phyloP scores from a whole-genome alignment of 2,888 invertebrate genomes.

The Drosophila paramelanica region DNA sequence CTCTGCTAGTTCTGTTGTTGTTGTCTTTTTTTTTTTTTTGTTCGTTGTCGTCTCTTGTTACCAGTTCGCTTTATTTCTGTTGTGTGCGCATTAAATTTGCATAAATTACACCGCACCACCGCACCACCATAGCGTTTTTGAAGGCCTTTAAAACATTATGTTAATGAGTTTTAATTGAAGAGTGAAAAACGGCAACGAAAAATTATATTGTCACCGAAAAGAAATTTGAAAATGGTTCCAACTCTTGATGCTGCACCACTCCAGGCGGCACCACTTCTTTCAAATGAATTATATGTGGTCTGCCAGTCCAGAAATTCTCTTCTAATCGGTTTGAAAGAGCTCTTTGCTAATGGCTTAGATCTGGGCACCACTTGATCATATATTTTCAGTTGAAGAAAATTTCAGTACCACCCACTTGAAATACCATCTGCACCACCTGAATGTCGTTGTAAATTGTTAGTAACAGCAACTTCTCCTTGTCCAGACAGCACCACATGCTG shows the following conservation, averaged over 20 bases:
- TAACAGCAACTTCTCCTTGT: no score
- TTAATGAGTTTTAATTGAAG: slow-evolving; percentile 75
- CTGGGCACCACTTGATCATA: no score
- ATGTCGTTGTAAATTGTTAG: neutral
- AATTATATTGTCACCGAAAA: slow-evolving; percentile 19
- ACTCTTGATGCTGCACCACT: no score
- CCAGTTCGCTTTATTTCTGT: slow-evolving; percentile 43
- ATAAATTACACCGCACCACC: slow-evolving; percentile 67
- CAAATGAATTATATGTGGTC: neutral
- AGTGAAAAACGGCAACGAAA: slow-evolving; percentile 40
- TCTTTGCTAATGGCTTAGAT: no score
- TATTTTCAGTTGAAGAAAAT: no score
- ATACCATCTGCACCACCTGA: neutral
- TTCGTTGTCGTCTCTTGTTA: slow-evolving; percentile 50
- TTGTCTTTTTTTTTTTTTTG: neutral
- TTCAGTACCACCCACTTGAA: neutral
- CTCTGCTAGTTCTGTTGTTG: neutral
- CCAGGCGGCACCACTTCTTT: slow-evolving; percentile 8
- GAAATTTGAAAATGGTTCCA: no score
- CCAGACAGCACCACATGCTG: neutral
- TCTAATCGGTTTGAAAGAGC: no score
- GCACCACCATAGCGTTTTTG: slow-evolving; percentile 11
- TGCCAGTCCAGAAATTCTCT: no score
- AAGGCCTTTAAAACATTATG: slow-evolving; percentile 72
- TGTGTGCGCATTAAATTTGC: slow-evolving; percentile 78